Evolutionary conservation across 2,113 vertebrate genomes (phyloP).

Genomic region (Opisthocomus hoazin): DNA sequence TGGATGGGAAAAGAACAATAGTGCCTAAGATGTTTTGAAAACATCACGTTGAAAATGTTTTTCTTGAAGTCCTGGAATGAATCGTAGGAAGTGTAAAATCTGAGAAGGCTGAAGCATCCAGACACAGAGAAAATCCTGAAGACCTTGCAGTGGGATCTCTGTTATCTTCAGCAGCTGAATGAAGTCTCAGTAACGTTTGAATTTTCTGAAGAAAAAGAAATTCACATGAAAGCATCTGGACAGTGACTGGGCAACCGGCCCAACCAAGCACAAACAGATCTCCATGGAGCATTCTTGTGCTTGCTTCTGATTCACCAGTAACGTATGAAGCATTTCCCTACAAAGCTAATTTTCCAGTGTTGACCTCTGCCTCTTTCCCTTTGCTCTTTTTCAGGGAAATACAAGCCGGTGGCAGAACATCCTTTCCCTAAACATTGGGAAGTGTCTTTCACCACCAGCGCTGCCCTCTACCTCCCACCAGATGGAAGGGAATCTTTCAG

Average conservation of each 20-base stretch:
- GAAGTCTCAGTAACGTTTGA: accelerated
- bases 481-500: background rate
- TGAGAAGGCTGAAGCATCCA: background rate
- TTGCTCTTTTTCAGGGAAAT: background rate
- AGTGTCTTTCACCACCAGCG: background rate
- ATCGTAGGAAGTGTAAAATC: background rate
- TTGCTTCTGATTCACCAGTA: background rate
- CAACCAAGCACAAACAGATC: background rate
- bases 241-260: background rate
- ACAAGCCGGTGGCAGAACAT: background rate
- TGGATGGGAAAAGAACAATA: background rate
- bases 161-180: background rate
- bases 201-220: background rate
- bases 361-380: background rate
- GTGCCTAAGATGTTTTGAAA: background rate
- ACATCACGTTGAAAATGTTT: background rate
- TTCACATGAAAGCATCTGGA: background rate
- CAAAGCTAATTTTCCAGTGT: background rate
- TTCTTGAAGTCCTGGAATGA: background rate
- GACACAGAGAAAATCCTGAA: background rate
- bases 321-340: background rate
- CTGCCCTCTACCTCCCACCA: background rate
- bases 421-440: background rate
- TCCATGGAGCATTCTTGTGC: background rate
- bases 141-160: background rate